phyloP scores from a whole-genome alignment of 2,113 vertebrate genomes.

The Poeciliopsis turrubarensis region DNA sequence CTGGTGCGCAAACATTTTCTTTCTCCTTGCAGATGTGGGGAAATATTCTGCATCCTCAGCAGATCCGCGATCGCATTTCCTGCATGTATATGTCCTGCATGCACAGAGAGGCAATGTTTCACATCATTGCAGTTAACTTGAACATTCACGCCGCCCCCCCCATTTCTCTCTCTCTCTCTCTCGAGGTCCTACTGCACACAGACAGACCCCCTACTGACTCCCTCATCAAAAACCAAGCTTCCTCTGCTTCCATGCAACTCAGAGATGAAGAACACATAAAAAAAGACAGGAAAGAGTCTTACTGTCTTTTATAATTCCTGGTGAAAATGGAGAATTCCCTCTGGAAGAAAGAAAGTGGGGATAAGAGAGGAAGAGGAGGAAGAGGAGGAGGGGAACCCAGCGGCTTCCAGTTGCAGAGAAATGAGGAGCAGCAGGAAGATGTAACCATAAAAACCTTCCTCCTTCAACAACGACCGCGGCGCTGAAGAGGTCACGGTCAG shows the following conservation, averaged over 20 bases:
- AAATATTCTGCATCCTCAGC: slow-evolving; percentile 11
- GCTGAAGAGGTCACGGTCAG: slow-evolving; percentile 55
- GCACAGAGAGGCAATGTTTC: slow-evolving; percentile 19
- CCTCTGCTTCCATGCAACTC: slow-evolving; percentile 34
- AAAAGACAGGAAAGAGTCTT: slow-evolving; percentile 68
- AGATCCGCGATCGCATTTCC: slow-evolving; percentile 8
- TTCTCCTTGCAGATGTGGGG: neutral
- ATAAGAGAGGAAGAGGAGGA: slow-evolving; percentile 47
- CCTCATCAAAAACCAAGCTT: slow-evolving; percentile 2
- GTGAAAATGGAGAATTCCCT: slow-evolving; percentile 71
- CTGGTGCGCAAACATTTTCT: neutral
- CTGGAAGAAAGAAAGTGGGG: slow-evolving; percentile 55
- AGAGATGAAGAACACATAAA: neutral
- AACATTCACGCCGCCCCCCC: slow-evolving; percentile 47
- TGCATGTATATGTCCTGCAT: slow-evolving; percentile 6
- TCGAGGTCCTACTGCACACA: slow-evolving; percentile 36
- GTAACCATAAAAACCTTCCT: slow-evolving; percentile 50
- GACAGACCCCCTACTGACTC: slow-evolving; percentile 18
- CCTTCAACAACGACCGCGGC: slow-evolving; percentile 25
- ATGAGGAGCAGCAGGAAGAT: slow-evolving; percentile 48
- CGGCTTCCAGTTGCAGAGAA: slow-evolving; percentile 62
- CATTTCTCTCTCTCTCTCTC: too few species aligned
- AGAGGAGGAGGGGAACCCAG: slow-evolving; percentile 42
- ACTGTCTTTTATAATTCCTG: slow-evolving; percentile 75
- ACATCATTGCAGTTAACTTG: slow-evolving; percentile 71